Percentiles rank a stretch among this genome's conserved stretches.
phyloP scores from a whole-genome alignment of 2,113 vertebrate genomes.

The Chaetura pelagica region DNA sequence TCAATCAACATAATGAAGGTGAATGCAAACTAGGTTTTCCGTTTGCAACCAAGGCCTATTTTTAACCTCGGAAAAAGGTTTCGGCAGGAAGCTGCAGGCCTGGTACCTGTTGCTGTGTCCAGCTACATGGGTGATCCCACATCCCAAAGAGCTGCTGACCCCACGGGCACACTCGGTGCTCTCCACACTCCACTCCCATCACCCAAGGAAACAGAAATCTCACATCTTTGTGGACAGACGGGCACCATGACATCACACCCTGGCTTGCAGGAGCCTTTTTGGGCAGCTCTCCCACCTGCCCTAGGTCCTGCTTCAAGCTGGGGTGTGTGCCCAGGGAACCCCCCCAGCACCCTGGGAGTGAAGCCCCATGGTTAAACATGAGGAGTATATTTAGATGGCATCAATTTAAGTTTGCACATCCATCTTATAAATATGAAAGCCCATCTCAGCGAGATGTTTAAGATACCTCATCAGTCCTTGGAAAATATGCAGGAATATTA shows the following conservation, averaged over 20 bases:
- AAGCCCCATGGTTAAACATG: constrained; percentile 39
- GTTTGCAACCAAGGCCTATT: constrained; percentile 26
- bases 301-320: accelerated
- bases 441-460: constrained; percentile 21
- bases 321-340: neutral
- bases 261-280: accelerated
- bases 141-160: neutral
- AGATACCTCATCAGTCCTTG: constrained; percentile 60
- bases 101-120: accelerated
- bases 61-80: constrained; percentile 37
- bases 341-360: neutral
- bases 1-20: constrained; percentile 44
- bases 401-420: constrained; percentile 44
- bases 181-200: accelerated
- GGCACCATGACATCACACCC: neutral
- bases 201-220: neutral
- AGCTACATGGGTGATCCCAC: neutral
- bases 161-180: accelerated
- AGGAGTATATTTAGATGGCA: constrained; percentile 44
- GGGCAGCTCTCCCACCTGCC: accelerated
- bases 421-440: constrained; percentile 70
- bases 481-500: constrained; percentile 72
- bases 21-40: constrained; percentile 27
- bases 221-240: neutral
- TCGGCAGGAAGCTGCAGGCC: neutral